Evolutionary conservation across 2,113 vertebrate genomes (phyloP), one percentile per base, ranked within the genome.

Genomic region (Scomber colias): DNA sequence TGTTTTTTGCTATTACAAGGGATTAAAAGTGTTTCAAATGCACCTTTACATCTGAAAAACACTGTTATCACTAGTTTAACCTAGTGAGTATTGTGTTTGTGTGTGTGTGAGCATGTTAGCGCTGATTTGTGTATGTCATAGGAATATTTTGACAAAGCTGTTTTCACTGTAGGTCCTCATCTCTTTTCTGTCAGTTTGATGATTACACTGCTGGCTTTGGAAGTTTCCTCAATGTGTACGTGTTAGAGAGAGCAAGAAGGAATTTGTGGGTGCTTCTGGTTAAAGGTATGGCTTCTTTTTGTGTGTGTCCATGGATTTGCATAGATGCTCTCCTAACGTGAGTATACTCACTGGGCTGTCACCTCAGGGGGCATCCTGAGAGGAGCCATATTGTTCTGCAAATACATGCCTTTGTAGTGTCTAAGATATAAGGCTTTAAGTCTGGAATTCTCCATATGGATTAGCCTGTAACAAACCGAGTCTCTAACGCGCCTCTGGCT

Each of bases 1-100:
- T 11, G 55, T 59, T 75, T 56, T 46, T 51, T 35, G 10, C 67
- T 57, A 55, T 86, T 75, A 76, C 27, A 79, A 55, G 11, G 31
- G 54, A 79, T 75, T 84, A 16, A 64, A 84, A 72, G 60, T 85
- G 54, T 54, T 78, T 71, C 9, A 67, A 76, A 71, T 71, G 53
- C 51, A 81, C 70, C 14, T 61, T 55, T 65, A 46, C 31, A 65
- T 81, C 50, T 24, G 45, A 54, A 57, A 75, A 84, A 81, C 49
- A 71, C 21, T 35, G 62, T 77, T 70, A 83, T 82, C 73, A 74
- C 12, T 0, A 12, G 3, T 70, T 70, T 69, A 85, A 79, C 49
- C 48, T 68, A 21, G 21, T 21, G 44, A 59, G 69, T 11, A 14
- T 40, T 59, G 27, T 72, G 21, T 53, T 12, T 48, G 13, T 68